phyloP scores from a whole-genome alignment of 2,797 vertebrate genomes.

The Phoebastria nigripes region DNA sequence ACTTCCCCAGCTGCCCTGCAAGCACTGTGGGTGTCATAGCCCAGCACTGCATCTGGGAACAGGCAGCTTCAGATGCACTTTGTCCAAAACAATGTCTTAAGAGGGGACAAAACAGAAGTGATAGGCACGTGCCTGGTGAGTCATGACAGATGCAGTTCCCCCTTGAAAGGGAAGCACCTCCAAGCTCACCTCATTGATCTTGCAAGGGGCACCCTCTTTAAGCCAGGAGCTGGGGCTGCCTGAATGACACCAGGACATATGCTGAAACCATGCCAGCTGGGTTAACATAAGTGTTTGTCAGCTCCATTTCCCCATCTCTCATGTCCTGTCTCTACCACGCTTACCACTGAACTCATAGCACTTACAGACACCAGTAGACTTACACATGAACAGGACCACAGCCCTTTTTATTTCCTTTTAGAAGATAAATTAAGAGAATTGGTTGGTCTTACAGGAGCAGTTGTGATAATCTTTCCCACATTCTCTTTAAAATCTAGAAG shows the following conservation, averaged over 20 bases:
- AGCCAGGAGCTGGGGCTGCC: background rate
- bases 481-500: background rate
- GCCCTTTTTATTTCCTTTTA: background rate
- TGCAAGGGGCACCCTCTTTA: background rate
- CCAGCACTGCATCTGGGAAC: background rate
- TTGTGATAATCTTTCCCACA: background rate
- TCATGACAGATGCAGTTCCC: background rate
- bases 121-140: background rate
- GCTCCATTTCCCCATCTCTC: background rate
- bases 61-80: background rate
- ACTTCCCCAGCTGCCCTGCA: background rate
- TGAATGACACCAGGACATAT: background rate
- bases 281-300: background rate
- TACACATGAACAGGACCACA: background rate
- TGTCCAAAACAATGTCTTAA: background rate
- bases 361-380: background rate
- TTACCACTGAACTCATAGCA: background rate
- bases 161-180: background rate
- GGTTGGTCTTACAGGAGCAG: background rate
- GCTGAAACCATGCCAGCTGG: background rate
- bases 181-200: background rate
- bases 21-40: background rate
- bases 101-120: background rate
- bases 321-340: background rate
- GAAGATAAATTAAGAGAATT: background rate